These are phyloP conservation scores for Pagetopsis macropterus DNA, from an alignment of 2,797 vertebrate species.

Conservation along the genomic window DNA sequence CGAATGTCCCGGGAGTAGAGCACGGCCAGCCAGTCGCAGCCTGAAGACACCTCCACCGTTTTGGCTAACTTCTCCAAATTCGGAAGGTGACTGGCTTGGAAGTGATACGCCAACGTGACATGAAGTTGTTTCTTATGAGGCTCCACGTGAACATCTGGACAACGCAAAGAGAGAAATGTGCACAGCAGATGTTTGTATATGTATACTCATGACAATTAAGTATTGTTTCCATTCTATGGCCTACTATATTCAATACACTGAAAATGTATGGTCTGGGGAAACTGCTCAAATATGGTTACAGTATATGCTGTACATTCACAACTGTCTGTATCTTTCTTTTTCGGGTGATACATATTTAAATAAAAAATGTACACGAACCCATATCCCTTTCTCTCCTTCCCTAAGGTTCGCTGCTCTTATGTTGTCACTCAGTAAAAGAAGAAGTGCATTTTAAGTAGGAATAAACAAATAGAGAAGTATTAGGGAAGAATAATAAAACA, in stretches of 20 bases:
- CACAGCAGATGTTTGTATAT: not conserved
- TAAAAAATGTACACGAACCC: no score
- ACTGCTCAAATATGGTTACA: not conserved
- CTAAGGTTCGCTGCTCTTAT: no score
- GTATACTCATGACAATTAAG: not conserved
- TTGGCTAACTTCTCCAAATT: conserved; percentile 93
- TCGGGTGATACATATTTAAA: no score
- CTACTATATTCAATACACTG: not conserved
- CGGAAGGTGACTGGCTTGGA: conserved; percentile 91
- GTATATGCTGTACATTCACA: not conserved
- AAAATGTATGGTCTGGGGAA: not conserved
- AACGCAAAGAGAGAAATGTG: conserved; percentile 2
- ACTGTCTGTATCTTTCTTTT: not conserved
- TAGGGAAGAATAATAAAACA: no score
- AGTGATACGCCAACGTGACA: conserved; percentile 97
- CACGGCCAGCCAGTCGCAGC: conserved; percentile 94
- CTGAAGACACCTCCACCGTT: conserved; percentile 88
- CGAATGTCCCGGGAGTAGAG: conserved; percentile 97
- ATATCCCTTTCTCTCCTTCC: no score
- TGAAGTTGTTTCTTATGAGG: conserved; percentile 98
- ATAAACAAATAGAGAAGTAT: no score
- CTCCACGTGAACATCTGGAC: conserved; percentile 92
- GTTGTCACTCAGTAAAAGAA: no score
- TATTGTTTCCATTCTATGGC: not conserved
- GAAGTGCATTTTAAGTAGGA: no score